Conservation (phyloP, 2,113 vertebrate genomes). For the Spizaetus ornatus region DNA sequence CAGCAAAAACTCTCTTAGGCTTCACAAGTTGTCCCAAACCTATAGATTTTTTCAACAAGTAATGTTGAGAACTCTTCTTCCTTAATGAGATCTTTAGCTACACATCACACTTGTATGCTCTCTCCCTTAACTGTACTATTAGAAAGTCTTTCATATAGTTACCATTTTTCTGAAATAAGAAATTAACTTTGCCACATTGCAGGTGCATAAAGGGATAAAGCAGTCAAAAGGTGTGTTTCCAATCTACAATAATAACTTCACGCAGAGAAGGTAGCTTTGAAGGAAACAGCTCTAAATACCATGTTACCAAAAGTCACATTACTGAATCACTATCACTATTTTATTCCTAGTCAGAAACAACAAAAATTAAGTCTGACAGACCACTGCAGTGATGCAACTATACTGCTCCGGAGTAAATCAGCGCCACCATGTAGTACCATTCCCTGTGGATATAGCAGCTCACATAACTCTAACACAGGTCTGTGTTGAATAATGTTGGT, state of each 20-base stretch:
- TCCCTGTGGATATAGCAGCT: background rate
- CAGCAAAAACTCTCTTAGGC: background rate
- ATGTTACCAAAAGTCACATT: background rate
- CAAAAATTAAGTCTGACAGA: background rate
- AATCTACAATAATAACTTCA: background rate
- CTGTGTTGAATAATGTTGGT: background rate
- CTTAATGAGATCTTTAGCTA: background rate
- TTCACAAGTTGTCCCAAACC: background rate
- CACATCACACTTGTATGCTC: background rate
- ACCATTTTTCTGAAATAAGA: background rate
- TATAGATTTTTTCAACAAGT: background rate
- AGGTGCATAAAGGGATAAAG: background rate
- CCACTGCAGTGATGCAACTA: background rate
- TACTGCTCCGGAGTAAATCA: background rate
- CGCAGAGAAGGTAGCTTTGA: background rate
- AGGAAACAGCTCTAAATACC: background rate
- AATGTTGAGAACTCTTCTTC: background rate
- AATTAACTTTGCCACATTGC: background rate
- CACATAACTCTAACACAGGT: background rate
- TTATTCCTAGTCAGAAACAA: background rate
- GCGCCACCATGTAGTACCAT: background rate
- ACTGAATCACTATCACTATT: background rate
- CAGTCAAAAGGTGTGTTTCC: background rate
- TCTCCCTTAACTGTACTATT: background rate
- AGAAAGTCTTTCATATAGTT: background rate